phyloP scores from a whole-genome alignment of 2,113 vertebrate species.

The Trichechus manatus region DNA sequence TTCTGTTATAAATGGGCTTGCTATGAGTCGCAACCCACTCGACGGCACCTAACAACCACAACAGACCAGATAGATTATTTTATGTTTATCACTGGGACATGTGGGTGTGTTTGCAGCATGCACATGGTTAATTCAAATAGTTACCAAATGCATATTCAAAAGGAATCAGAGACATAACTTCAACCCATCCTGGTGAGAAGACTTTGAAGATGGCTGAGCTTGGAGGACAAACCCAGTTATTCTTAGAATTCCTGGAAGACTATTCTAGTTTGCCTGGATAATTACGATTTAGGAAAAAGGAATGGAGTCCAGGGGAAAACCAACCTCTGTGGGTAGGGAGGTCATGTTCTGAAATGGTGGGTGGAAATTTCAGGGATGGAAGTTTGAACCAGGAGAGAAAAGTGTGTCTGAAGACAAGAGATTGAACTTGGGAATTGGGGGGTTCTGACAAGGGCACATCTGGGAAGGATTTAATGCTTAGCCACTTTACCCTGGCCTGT shows the following conservation, averaged over 20 bases:
- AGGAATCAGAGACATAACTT: neutral
- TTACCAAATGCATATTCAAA: neutral
- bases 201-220: neutral
- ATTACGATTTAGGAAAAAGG: neutral
- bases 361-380: neutral
- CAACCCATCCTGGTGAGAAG: neutral
- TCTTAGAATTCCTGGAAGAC: neutral
- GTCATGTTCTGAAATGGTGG: neutral
- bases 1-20: neutral
- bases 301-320: neutral
- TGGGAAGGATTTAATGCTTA: neutral
- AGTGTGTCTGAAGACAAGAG: neutral
- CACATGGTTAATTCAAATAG: neutral
- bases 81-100: neutral
- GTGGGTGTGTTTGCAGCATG: neutral
- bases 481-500: neutral
- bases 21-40: neutral
- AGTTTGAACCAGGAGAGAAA: neutral
- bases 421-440: neutral
- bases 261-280: neutral
- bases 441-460: neutral
- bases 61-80: too few relatives aligned
- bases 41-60: neutral
- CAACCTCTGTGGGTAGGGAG: neutral
- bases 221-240: neutral